These are phyloP conservation scores for Fregata magnificens DNA, from an alignment of 2,113 vertebrate genomes.

Conservation along the genomic window DNA sequence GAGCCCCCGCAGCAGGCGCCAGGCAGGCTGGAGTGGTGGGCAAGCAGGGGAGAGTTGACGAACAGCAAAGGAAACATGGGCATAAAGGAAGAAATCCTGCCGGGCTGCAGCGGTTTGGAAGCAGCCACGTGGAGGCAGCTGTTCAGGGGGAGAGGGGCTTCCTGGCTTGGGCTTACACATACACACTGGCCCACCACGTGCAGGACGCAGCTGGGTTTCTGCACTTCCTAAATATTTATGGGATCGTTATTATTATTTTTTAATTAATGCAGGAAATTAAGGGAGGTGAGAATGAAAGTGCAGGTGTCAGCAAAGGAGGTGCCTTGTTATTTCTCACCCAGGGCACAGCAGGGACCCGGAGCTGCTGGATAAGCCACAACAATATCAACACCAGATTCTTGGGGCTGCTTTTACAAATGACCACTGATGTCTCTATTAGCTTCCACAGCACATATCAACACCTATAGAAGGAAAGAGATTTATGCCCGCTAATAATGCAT, in stretches of 20 bases:
- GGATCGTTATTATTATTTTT: background rate
- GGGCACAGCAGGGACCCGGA: background rate
- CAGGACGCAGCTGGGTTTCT: background rate
- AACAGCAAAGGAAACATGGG: background rate
- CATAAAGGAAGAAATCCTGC: background rate
- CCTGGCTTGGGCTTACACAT: accelerated
- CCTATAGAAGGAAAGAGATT: background rate
- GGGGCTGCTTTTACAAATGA: background rate
- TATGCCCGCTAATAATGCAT: background rate
- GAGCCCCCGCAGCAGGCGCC: background rate
- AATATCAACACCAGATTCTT: background rate
- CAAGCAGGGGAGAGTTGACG: background rate
- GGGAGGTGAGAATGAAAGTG: background rate
- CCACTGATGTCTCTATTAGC: background rate
- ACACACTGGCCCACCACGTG: accelerated
- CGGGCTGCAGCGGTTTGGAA: background rate
- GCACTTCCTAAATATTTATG: background rate
- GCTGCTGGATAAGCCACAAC: background rate
- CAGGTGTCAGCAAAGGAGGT: background rate
- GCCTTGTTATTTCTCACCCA: background rate
- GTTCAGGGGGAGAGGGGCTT: background rate
- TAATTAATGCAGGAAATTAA: background rate
- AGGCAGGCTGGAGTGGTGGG: background rate
- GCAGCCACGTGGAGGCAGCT: background rate
- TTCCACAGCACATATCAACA: background rate